Evolutionary conservation across 2,113 vertebrate genomes (phyloP), one percentile per base, ranked within the genome.

Genomic region (Nannobrachium achirus): DNA sequence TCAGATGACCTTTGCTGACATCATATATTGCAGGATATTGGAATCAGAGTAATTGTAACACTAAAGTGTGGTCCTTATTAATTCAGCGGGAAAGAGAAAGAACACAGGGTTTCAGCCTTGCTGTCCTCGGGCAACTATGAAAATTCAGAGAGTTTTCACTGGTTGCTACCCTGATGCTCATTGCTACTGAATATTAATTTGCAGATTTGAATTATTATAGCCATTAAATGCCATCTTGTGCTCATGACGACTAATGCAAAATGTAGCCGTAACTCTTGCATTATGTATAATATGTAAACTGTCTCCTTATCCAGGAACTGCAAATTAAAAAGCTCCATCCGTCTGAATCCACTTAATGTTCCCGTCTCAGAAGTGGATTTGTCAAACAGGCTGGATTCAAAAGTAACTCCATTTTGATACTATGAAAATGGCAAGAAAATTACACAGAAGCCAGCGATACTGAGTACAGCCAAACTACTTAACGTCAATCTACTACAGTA

Each of bases 221-320:
- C 25, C 25, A 38, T 48, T 50, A 65, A 64, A 63, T 67, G 49
- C 62, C 65, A 64, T 56, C 62, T 75, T 75, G 74, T 65, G 18
- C n/a, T 59, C 56, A 19, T 68, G 75, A 73, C 65, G 79, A 60
- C 41, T 69, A 42, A 76, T 83, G 25, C 25, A 51, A 77, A 83
- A 80, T 80, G 85, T 87, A 85, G 62, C 19, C 61, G 51, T 16
- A 66, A 63, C 19, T 61, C 56, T 56, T 60, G 63, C 60, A 64
- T 2, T 19, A 44, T 45, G 57, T 18, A 19, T 60, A 51, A 63
- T 18, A 18, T 19, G 39, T 44, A 63, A 73, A 68, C 39, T 20
- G 11, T 63, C 15, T 49, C 66, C 45, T 69, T 44, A 67, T 40
- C 20, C 39, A 59, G 33, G 50, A 68, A 66, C 18, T 8, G 44